Evolutionary conservation across 2,888 invertebrate species (phyloP), one percentile per base, ranked within the genome.

Genomic region (Aspidiotus destructor): DNA sequence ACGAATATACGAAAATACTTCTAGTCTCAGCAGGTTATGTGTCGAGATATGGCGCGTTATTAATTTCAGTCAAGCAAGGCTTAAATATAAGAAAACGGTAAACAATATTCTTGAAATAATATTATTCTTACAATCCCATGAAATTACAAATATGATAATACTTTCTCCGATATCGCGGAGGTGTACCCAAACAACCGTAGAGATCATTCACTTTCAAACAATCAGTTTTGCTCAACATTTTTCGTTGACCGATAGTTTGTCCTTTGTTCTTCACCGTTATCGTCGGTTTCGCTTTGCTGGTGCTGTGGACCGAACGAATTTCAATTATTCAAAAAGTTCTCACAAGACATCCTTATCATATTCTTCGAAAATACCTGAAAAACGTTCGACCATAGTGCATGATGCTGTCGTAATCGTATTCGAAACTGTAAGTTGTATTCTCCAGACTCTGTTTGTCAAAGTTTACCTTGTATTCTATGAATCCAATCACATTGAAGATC

Each of bases 301-400:
- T 82, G 73, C 84, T 84, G 74, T 61, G 16, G 41, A 68, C 57
- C 44, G 28, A 60, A 48, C 11, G n/a, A 48, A 48, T 48, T 48
- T 3, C 48, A 48, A 48, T 48, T 48, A 48, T 6, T 13, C 48
- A 48, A 48, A 28, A 28, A 28, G 28, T 17, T 57, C 2, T 15
- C 17, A 13, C 9, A 41, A 61, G 41, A 17, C n/a, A 16, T 48
- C 17, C 17, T 41, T 7, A 16, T 55, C 55, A 55, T 17, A 55
- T 55, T 55, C 16, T 55, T 17, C n/a, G 16, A 55, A 15, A 10
- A 7, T 16, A 78, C 78, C 78, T 78, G 75, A 86, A 86, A 75
- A 84, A 86, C 74, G 80, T 79, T 72, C 80, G 79, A 2, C 86
- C 86, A 73, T 90, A 90, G 76, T 90, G 90, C 88, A 89, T 88